Percentiles rank a stretch among this genome's conserved stretches.
Evolutionary conservation across 1,140 invertebrate species (phyloP).

Genomic region (Coboldia fuscipes): DNA sequence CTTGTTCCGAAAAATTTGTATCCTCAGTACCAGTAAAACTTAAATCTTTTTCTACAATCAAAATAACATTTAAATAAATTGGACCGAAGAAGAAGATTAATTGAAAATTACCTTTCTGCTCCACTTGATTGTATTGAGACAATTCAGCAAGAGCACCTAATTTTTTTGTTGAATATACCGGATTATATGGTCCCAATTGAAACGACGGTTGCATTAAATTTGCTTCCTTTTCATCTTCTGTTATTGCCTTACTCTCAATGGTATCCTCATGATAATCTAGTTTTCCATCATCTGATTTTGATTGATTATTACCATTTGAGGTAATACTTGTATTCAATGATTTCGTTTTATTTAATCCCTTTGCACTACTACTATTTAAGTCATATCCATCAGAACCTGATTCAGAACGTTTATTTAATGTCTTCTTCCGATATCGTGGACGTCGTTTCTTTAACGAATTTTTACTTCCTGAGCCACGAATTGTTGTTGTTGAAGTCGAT

Average conservation of each 20-base stretch:
- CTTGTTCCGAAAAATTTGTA: constrained; percentile 64
- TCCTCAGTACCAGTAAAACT: constrained; percentile 27
- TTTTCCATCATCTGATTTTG: too few species aligned
- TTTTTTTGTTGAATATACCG: constrained; percentile 11
- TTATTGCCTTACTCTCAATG: constrained; percentile 26
- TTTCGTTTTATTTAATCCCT: too few species aligned
- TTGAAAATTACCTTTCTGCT: constrained; percentile 6
- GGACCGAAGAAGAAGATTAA: background rate
- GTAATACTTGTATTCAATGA: too few species aligned
- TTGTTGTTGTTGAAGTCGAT: constrained; percentile 21
- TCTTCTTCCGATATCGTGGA: constrained; percentile 40
- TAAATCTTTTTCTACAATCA: background rate
- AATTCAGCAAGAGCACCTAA: constrained; percentile 17
- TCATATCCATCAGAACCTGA: constrained; percentile 32
- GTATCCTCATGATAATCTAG: too few species aligned
- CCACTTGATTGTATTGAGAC: constrained; percentile 16
- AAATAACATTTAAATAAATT: background rate
- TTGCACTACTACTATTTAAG: too few species aligned
- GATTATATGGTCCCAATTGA: constrained; percentile 30
- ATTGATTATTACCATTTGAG: too few species aligned
- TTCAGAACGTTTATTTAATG: constrained; percentile 8
- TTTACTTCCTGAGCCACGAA: constrained; percentile 22
- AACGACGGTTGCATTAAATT: constrained; percentile 28
- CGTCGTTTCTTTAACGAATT: constrained; percentile 35
- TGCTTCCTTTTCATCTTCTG: constrained; percentile 20